Evolutionary conservation across 2,113 vertebrate genomes (phyloP).

Genomic region (Oxyruncus cristatus): DNA sequence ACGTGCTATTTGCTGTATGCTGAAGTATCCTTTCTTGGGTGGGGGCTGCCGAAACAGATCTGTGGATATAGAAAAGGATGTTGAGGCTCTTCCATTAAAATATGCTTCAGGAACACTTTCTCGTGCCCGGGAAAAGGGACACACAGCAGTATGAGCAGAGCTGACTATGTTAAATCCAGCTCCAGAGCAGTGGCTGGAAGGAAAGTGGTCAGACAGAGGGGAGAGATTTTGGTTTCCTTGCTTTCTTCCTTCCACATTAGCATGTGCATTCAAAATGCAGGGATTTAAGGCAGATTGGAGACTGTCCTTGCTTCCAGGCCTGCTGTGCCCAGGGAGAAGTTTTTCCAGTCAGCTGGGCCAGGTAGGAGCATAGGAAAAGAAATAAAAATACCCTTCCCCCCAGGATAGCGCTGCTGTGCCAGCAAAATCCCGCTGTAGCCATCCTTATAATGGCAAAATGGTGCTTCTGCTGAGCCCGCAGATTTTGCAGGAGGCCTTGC

Average conservation of each 20-base stretch:
- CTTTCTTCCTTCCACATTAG: not conserved
- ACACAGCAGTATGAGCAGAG: not conserved
- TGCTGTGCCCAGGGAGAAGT: not conserved
- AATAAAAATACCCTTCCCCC: not conserved
- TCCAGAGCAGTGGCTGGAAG: not conserved
- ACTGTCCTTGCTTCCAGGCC: not conserved
- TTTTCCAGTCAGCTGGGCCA: not conserved
- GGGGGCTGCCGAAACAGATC: not conserved
- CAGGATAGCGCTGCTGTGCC: conserved; percentile 18
- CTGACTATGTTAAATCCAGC: not conserved
- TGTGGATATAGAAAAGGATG: not conserved
- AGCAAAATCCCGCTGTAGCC: conserved; percentile 31
- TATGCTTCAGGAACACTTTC: not conserved
- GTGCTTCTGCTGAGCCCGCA: conserved; percentile 49
- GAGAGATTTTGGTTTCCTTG: not conserved
- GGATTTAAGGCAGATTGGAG: not conserved
- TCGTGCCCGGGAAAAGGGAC: not conserved
- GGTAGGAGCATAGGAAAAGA: not conserved
- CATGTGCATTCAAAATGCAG: not conserved
- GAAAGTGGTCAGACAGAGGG: not conserved
- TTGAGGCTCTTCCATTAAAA: not conserved
- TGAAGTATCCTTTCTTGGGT: not conserved
- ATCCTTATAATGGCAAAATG: conserved; percentile 48
- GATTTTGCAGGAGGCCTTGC: conserved; percentile 39
- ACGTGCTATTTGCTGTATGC: not conserved